Evolutionary conservation across 2,113 vertebrate genomes (phyloP), one percentile per base, ranked within the genome.

Genomic region (Himantopus leucocephalus): DNA sequence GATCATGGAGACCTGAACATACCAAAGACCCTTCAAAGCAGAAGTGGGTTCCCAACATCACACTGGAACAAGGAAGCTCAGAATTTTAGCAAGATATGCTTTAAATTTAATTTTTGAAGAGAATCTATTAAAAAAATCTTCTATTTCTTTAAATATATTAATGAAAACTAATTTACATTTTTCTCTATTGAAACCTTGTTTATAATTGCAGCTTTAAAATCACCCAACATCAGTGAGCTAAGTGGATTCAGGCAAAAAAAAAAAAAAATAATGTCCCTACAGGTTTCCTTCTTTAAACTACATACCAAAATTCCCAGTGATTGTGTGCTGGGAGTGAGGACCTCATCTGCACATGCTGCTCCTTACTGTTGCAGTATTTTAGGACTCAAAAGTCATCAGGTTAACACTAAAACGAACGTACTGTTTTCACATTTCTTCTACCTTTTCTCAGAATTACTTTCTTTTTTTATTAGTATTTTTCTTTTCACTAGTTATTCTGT

Each of bases 331-430:
- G 14, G 9, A 53, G 5, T 0, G 5, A 72, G 7, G 12, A 81
- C 9, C 9, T 26, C n/a, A 27, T 24, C 30, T 34, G 23, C 52
- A 71, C 0, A 0, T 56, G 32, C n/a, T 63, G 29, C 11, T 62
- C 16, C 71, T 60, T 39, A 75, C 32, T 63, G 22, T 13, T 53
- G 14, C 41, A 34, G 6, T 24, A 50, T 62, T 45, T n/a, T 26
- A 34, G 19, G 37, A 74, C 9, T 35, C 41, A 56, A 17, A 81
- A 37, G 14, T 43, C 34, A 60, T 68, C 18, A 60, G 12, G 4
- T 37, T 76, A 84, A 50, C 18, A 34, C 4, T 56, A 32, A 77
- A 74, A n/a, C 12, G 7, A 73, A 80, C 7, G 2, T 85, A 34
- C 7, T 67, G 37, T 12, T 90, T 59, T 35, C 60, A 78, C 3